Evolutionary conservation across 2,888 invertebrate species (phyloP).

Genomic region (Chymomyza procnemis): DNA sequence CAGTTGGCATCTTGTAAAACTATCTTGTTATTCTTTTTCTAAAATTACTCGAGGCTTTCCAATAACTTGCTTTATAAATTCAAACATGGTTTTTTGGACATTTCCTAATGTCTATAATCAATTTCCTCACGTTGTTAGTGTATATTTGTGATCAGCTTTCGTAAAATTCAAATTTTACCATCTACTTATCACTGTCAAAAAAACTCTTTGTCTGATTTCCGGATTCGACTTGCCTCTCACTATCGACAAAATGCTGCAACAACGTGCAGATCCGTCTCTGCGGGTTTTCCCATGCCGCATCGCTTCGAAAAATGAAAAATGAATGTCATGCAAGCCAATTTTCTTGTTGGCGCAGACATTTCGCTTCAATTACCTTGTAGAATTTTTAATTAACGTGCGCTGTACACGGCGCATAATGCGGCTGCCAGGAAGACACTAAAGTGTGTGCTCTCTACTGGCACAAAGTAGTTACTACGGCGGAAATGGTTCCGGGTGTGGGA

Average conservation of each 20-base stretch:
- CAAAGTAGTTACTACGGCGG: background rate
- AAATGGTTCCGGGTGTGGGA: too few species aligned
- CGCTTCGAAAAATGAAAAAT: constrained; percentile 9
- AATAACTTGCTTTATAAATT: too few species aligned
- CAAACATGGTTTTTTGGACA: too few species aligned
- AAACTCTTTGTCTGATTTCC: background rate
- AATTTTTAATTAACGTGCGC: constrained; percentile 49
- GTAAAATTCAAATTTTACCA: background rate
- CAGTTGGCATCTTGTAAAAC: too few species aligned
- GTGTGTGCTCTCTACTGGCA: background rate
- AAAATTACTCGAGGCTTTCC: too few species aligned
- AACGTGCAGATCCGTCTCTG: too few species aligned
- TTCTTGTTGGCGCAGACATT: constrained; percentile 37
- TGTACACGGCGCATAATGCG: constrained; percentile 1
- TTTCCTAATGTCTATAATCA: too few species aligned
- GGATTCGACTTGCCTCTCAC: too few species aligned
- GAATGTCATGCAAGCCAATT: constrained; percentile 36
- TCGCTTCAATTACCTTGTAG: constrained; percentile 42
- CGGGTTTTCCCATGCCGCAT: too few species aligned
- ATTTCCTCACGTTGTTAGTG: too few species aligned
- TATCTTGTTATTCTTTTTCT: too few species aligned
- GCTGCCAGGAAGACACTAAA: background rate
- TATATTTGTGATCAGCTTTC: background rate
- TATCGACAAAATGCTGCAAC: background rate
- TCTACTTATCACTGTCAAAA: background rate